Evolutionary conservation across 2,113 vertebrate species (phyloP), one percentile per base, ranked within the genome.

Genomic region (Chaetops frenatus): DNA sequence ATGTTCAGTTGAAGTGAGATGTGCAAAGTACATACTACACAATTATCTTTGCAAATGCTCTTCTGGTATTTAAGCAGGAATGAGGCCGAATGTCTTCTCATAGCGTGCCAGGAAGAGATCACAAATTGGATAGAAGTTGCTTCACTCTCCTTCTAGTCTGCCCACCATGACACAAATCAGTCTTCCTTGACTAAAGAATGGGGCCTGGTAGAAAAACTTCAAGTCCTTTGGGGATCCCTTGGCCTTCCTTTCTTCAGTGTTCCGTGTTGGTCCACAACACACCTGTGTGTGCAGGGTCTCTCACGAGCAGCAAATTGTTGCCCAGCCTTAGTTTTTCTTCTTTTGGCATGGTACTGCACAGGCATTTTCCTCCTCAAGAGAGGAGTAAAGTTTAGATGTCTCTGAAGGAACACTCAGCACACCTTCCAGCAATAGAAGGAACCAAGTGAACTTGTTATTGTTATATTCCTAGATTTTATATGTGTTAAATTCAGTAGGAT

Each of bases 311-410:
- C 5, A 64, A 22, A 62, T 54, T 11, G 45, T 7, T 40, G 42
- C 28, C 15, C 17, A n/a, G 11, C 1, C 16, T 66, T 21, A 38
- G 11, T 12, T 7, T 36, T 58, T 42, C 7, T 3, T 50, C 12
- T 44, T 77, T 60, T 4, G 5, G 7, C 2, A 10, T 0, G 2
- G 7, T 50, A 8, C 4, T 54, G 3, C 33, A 19, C 3, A 35
- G 1, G 4, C 11, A 15, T 16, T 64, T 11, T 38, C 29, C 38
- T 73, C 70, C 17, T 64, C 27, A 51, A 16, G 21, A 11, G 7
- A 53, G 8, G 4, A 54, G 0, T 31, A 9, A 44, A 21, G 2
- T 24, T 74, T 28, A 57, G 1, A 4, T n/a, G 11, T 44, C 21
- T 76, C 33, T 83, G 44, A 80, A 67, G 25, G 16, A 28, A 5